phyloP scores from a whole-genome alignment of 2,113 vertebrate genomes.

The Cairina moschata region DNA sequence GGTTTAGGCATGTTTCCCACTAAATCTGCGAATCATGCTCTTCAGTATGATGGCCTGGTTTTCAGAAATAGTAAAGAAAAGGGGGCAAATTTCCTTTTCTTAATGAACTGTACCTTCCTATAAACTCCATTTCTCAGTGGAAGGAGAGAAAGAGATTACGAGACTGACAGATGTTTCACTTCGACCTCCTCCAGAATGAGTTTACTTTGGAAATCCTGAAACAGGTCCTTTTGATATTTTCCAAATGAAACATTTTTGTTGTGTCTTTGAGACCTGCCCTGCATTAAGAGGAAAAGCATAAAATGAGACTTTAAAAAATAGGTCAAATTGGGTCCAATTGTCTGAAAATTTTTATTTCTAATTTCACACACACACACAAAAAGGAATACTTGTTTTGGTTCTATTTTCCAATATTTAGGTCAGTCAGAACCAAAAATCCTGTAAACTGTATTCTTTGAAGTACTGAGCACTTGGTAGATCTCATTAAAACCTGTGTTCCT shows the following conservation, averaged over 20 bases:
- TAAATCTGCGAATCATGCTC: constrained; percentile 41
- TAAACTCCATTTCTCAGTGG: constrained; percentile 11
- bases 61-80: constrained; percentile 20
- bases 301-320: neutral
- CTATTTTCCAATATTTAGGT: neutral
- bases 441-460: neutral
- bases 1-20: constrained; percentile 43
- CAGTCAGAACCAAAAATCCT: neutral
- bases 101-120: constrained; percentile 11
- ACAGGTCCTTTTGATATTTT: constrained; percentile 9
- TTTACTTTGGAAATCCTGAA: constrained; percentile 7
- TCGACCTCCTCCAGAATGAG: neutral
- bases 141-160: neutral
- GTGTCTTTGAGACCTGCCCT: neutral
- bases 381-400: neutral
- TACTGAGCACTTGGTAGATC: neutral
- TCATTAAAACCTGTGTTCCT: neutral
- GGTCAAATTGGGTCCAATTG: neutral
- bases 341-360: neutral
- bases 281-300: neutral
- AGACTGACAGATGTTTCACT: constrained; percentile 16
- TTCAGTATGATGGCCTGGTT: constrained; percentile 13
- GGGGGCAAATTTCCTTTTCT: constrained; percentile 31
- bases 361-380: neutral
- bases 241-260: constrained; percentile 11